Evolutionary conservation across 2,797 vertebrate genomes (phyloP).

Genomic region (Astyanax mexicanus): DNA sequence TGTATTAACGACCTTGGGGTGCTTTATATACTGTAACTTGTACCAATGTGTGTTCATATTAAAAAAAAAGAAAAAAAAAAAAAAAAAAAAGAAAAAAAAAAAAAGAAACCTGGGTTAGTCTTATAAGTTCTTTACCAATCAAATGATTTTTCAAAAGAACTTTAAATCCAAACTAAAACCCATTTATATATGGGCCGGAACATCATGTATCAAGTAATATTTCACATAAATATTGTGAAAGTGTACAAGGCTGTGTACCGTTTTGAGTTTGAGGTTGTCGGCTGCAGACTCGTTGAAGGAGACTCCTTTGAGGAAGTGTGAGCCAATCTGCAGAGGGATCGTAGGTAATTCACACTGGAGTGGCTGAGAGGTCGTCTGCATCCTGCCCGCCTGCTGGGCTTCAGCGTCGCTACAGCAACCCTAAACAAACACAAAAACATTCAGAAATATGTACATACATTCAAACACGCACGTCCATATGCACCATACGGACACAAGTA

Average conservation of each 20-base stretch:
- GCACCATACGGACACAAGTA: too few relatives aligned
- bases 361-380: constrained; percentile 94
- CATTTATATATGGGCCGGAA: not conserved
- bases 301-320: constrained; percentile 96
- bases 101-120: too few relatives aligned
- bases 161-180: too few relatives aligned
- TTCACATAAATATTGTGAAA: not conserved
- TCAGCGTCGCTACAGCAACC: constrained; percentile 97
- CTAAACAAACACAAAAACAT: constrained; percentile 67
- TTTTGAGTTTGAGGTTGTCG: constrained; percentile 98
- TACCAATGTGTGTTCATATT: too few relatives aligned
- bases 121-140: too few relatives aligned
- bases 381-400: constrained; percentile 95
- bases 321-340: constrained; percentile 95
- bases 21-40: too few relatives aligned
- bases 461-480: constrained; percentile 9
- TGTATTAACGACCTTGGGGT: too few relatives aligned
- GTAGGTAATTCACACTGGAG: constrained; percentile 98
- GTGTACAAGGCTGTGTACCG: constrained; percentile 76
- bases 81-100: too few relatives aligned
- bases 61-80: too few relatives aligned
- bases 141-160: too few relatives aligned
- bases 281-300: constrained; percentile 96
- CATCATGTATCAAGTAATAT: not conserved
- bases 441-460: constrained; percentile 6